phyloP scores from a whole-genome alignment of 2,113 vertebrate genomes.

The Gobius niger region DNA sequence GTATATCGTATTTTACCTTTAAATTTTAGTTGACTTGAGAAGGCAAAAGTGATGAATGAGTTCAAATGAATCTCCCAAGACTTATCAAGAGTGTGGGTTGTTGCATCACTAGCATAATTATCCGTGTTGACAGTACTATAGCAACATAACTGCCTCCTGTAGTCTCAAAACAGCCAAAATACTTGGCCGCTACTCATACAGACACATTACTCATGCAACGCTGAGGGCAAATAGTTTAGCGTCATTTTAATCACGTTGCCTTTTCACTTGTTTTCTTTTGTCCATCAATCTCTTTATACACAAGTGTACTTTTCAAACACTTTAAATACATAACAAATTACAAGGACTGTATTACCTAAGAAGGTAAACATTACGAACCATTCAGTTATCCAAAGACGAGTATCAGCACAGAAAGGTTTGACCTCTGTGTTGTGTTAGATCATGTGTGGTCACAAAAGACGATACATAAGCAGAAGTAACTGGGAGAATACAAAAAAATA shows the following conservation, averaged over 20 bases:
- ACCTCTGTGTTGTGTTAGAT: neutral
- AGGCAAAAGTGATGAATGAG: neutral
- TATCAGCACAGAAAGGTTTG: neutral
- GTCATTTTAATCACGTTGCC: constrained; percentile 51
- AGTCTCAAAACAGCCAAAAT: constrained; percentile 45
- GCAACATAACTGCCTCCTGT: constrained; percentile 38
- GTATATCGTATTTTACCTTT: neutral
- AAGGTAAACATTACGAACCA: neutral
- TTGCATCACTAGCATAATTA: constrained; percentile 7
- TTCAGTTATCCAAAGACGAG: constrained; percentile 8
- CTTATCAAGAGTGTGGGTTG: neutral
- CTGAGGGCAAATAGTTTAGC: constrained; percentile 60
- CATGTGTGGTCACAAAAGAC: constrained; percentile 13
- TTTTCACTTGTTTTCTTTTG: constrained; percentile 39
- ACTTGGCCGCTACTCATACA: constrained; percentile 49
- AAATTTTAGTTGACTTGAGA: neutral
- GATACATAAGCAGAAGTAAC: neutral
- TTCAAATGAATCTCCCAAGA: neutral
- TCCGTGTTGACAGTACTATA: constrained; percentile 38
- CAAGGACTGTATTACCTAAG: too few species aligned
- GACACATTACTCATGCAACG: constrained; percentile 54
- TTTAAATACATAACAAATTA: neutral
- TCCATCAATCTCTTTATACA: constrained; percentile 12
- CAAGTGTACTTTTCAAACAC: constrained; percentile 6
- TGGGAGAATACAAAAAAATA: neutral